Evolutionary conservation across 2,888 invertebrate species (phyloP).

Genomic region (Temnothorax rugatulus): DNA sequence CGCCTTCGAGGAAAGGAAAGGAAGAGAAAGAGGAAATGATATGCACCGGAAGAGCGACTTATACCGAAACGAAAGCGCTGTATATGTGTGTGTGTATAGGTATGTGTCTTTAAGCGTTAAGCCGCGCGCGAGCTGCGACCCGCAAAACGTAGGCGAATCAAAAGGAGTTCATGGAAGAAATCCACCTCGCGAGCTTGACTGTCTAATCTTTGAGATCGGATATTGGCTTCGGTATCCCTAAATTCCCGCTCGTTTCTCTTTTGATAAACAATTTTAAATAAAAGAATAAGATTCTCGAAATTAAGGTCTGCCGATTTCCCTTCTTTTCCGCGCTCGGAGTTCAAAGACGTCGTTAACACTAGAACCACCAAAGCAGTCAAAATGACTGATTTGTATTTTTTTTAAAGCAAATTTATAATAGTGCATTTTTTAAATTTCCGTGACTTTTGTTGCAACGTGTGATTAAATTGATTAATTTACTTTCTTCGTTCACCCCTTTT

Average conservation of each 20-base stretch:
- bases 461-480: slow-evolving; percentile 4
- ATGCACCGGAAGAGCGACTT: slow-evolving; percentile 59
- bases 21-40: slow-evolving; percentile 46
- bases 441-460: not conserved
- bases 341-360: not conserved
- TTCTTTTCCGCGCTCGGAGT: slow-evolving; percentile 36
- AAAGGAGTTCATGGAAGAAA: not conserved
- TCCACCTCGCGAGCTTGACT: not conserved
- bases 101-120: slow-evolving; percentile 58
- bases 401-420: not conserved
- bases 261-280: not conserved
- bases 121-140: slow-evolving; percentile 51
- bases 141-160: slow-evolving; percentile 19
- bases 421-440: not conserved
- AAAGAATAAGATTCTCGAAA: not conserved
- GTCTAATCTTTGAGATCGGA: not conserved
- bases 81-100: not conserved
- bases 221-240: not conserved
- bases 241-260: not conserved
- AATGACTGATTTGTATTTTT: not conserved
- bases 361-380: not conserved
- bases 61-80: slow-evolving; percentile 60
- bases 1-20: slow-evolving; percentile 32
- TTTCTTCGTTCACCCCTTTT: not conserved
- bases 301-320: slow-evolving; percentile 15